Evolutionary conservation across 1,140 invertebrate genomes (phyloP), one percentile per base, ranked within the genome.

Genomic region (Linepithema humile): DNA sequence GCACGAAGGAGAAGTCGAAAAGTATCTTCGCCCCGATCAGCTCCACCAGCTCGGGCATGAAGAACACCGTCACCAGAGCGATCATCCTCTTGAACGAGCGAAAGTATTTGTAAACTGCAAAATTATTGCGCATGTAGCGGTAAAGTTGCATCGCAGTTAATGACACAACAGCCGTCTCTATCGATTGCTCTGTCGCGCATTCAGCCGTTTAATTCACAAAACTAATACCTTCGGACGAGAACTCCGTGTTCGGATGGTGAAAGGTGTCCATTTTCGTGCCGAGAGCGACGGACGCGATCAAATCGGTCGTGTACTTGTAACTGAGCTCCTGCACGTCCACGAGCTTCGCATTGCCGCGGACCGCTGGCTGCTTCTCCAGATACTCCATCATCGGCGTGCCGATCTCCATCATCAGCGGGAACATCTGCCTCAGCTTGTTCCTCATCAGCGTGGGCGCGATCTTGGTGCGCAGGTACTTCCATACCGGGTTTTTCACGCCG

Each of bases 221-320:
- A n/a, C n/a, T n/a, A 40, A 85, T 88, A 70, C 94, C 94, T 32
- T 89, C 90, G 74, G 59, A 86, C 15, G 85, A 91, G 57, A 94
- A 95, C 67, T 94, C 94, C 0, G 83, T 92, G 15, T 94, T 92
- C 0, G 94, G 92, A 88, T 94, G 86, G 29, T 92, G 84, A n/a
- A 93, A 93, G 0, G 92, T 92, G 67, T 94, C 87, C n/a, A 89
- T 88, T 40, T 94, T 92, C 0, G 95, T 91, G 0, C 95, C 96
- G 84, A 95, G 95, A 0, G 95, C 95, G 20, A 95, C 90, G 0
- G 94, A 95, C 0, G 94, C 94, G 20, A 96, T 96, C 0, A 95
- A 88, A 89, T 96, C 95, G 0, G 95, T 95, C 0, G 95, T 94
- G 55, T 94, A 96, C 60, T 92, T 94, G 0, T 93, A 91, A 77